Conservation (phyloP, 1,140 invertebrate species). For the Ceratina calcarata region DNA sequence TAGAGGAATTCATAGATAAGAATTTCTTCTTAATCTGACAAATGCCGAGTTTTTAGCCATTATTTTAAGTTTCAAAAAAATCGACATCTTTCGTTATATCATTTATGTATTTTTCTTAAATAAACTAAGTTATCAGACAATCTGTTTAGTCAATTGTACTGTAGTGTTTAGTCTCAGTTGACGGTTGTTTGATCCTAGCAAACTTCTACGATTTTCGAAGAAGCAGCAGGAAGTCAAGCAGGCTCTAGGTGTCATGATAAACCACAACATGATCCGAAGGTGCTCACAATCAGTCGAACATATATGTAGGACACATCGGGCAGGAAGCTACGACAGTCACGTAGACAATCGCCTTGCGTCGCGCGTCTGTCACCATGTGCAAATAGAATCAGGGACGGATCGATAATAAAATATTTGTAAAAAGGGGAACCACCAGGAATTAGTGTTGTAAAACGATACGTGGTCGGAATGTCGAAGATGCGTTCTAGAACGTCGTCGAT, state of each 20-base stretch:
- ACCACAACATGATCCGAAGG: conserved; percentile 37
- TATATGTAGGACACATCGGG: conserved; percentile 72
- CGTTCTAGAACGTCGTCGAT: background rate
- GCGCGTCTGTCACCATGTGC: conserved; percentile 67
- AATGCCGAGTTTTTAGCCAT: too few species aligned
- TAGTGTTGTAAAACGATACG: background rate
- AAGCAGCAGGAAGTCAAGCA: conserved; percentile 5
- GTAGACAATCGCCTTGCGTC: conserved; percentile 72
- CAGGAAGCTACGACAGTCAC: conserved; percentile 72
- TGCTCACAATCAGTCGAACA: conserved; percentile 40
- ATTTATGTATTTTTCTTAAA: too few species aligned
- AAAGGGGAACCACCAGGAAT: conserved; percentile 15
- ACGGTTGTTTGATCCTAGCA: background rate
- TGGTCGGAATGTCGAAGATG: background rate
- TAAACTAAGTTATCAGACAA: background rate
- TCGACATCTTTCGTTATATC: too few species aligned
- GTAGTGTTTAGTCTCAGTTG: background rate
- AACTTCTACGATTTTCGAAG: background rate
- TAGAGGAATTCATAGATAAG: background rate
- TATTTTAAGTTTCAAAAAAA: too few species aligned
- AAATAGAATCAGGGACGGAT: conserved; percentile 67
- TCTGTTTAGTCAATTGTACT: background rate
- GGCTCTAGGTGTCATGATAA: background rate
- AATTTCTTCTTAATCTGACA: too few species aligned
- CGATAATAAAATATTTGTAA: conserved; percentile 42